Evolutionary conservation across 1,140 invertebrate species (phyloP).

Genomic region (Sitophilus oryzae): DNA sequence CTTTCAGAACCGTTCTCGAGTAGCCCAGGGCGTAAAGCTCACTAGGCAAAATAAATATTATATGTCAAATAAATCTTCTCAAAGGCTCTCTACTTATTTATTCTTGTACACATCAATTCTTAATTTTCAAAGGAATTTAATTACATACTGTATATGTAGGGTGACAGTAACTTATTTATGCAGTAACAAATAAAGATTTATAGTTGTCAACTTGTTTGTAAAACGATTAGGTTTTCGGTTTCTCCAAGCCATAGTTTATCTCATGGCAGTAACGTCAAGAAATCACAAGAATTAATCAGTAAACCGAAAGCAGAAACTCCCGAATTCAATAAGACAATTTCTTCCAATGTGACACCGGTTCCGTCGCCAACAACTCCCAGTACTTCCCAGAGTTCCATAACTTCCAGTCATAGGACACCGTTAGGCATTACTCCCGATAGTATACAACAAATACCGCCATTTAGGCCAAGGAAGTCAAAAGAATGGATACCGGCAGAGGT

Average conservation of each 20-base stretch:
- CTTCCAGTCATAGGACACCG: conserved; percentile 36
- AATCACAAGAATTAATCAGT: conserved; percentile 30
- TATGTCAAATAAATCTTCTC: too few relatives aligned
- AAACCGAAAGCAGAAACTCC: conserved; percentile 19
- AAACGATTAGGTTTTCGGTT: conserved; percentile 38
- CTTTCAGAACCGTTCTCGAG: too few relatives aligned
- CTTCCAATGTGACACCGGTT: conserved; percentile 26
- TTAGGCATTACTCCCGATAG: conserved; percentile 45
- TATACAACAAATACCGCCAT: conserved; percentile 51
- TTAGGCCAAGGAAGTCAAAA: conserved; percentile 49
- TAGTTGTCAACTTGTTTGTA: too few relatives aligned
- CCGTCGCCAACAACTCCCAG: conserved; percentile 32
- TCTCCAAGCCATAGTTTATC: conserved; percentile 40
- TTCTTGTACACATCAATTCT: too few relatives aligned
- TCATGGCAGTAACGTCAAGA: conserved; percentile 16
- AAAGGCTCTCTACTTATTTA: too few relatives aligned
- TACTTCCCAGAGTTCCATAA: conserved; percentile 31
- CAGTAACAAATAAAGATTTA: too few relatives aligned
- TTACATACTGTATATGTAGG: too few relatives aligned
- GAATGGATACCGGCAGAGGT: conserved; percentile 44
- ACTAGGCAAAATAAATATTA: too few relatives aligned
- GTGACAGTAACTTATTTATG: too few relatives aligned
- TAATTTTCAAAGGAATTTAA: too few relatives aligned
- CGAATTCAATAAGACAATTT: conserved; percentile 20
- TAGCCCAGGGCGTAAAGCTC: too few relatives aligned